A percentile compares a stretch with the other conserved stretches of the same genome.
These are phyloP conservation scores for Argyrosomus japonicus DNA, from an alignment of 2,113 vertebrate genomes.

Conservation along the genomic window DNA sequence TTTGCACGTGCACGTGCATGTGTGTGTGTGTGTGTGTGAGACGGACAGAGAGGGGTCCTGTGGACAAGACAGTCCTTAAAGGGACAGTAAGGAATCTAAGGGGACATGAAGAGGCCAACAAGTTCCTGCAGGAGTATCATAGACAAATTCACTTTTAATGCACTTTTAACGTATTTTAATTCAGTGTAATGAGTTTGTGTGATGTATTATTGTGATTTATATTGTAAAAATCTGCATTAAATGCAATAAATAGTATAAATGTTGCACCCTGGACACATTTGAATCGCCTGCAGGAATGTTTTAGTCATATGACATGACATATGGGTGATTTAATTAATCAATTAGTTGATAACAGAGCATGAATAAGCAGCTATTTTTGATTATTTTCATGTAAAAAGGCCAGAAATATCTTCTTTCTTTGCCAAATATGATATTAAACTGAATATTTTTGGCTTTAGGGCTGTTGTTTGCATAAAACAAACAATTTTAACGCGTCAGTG, in stretches of 20 bases:
- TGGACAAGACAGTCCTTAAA: constrained; percentile 48
- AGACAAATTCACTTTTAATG: background rate
- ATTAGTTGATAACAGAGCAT: background rate
- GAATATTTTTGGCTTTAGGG: background rate
- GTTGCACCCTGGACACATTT: background rate
- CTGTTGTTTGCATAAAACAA: background rate
- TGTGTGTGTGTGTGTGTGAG: background rate
- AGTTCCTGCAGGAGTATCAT: fast-evolving
- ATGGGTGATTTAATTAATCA: background rate
- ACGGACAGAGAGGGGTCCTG: background rate
- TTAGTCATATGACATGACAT: background rate
- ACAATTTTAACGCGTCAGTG: background rate
- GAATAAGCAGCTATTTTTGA: too few species aligned
- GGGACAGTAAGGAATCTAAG: constrained; percentile 23
- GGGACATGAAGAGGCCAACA: background rate
- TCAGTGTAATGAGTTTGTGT: background rate
- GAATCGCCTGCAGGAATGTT: background rate
- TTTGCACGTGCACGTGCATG: constrained; percentile 22
- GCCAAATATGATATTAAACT: background rate
- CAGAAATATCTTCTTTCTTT: too few species aligned
- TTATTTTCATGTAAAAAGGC: too few species aligned
- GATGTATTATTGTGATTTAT: too few species aligned
- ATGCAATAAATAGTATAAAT: fast-evolving
- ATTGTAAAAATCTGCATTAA: background rate
- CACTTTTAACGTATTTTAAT: background rate